Evolutionary conservation across 2,113 vertebrate genomes (phyloP), one percentile per base, ranked within the genome.

Genomic region (Phoxinus phoxinus): DNA sequence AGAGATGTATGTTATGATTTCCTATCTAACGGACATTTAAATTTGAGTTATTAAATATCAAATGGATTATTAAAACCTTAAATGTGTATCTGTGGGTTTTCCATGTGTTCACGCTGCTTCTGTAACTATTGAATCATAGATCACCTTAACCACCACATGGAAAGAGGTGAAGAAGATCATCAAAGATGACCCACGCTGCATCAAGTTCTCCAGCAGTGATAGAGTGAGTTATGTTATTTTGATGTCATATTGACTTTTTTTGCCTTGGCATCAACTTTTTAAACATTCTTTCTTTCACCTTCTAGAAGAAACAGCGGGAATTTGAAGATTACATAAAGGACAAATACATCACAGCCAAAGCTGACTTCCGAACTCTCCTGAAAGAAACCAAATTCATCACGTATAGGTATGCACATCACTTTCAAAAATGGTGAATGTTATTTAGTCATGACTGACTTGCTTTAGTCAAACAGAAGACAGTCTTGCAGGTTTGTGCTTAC

Each of bases 371-470:
- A 86, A 99, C 97, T 0, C 95, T 99, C 76, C 90, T 99, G 87
- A 99, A 99, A 87, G 98, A 99, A 94, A 99, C 98, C 85, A 99
- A 99, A 95, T 99, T 99, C 91, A 99, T 99, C 92, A 99, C 98
- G 0, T 99, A 99, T 91, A 97, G 97, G 98, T 99, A 65, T 78
- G 96, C 2, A 10, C 7, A 1, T 21, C 44, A 15, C 32, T 41
- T 61, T 25, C 2, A 41, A 41, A 9, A 41, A 41, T 41, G 41
- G 41, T 9, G 1, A 41, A 41, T 41, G 10, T 41, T 37, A 37
- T 37, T 37, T 37, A 7, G 37, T 7, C 37, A 7, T 56, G 19
- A 56, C 51, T 21, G 6, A 53, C 51, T 2, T 53, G 17, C 17
- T 53, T 53, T 53, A 19, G 6, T 53, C 6, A 21, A 53, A 13